A percentile compares a stretch with the other conserved stretches of the same genome.
phyloP scores from a whole-genome alignment of 1,140 invertebrate genomes.

The Drosophila sucinea region DNA sequence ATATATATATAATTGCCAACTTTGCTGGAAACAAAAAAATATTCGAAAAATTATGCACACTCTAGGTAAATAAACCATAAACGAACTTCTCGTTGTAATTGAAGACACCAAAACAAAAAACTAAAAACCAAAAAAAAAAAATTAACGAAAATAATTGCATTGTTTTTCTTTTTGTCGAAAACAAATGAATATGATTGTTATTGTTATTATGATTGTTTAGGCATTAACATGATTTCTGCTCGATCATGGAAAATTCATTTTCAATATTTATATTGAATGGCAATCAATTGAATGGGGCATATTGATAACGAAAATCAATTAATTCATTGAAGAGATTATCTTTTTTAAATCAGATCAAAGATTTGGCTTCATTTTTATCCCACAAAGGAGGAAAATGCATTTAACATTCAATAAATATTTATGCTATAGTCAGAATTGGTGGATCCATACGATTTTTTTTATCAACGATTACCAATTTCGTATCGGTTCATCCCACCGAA shows the following conservation, averaged over 20 bases:
- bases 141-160: not conserved
- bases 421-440: no score
- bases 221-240: not conserved
- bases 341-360: no score
- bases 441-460: no score
- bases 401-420: no score
- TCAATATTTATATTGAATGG: not conserved
- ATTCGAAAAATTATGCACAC: not conserved
- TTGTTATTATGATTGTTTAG: not conserved
- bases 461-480: no score
- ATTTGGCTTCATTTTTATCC: no score
- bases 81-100: not conserved
- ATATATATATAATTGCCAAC: not conserved
- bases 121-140: not conserved
- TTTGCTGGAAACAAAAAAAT: conserved; percentile 3
- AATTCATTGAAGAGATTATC: no score
- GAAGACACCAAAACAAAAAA: not conserved
- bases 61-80: conserved; percentile 2
- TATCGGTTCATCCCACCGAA: no score
- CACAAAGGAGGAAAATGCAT: no score
- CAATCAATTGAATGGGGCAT: no score
- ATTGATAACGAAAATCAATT: no score
- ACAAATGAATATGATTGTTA: not conserved
- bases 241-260: conserved; percentile 1
- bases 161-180: no score